Percentiles rank a stretch among this genome's conserved stretches.
Conservation (phyloP, 2,797 vertebrate genomes). For the Sternotherus odoratus region DNA sequence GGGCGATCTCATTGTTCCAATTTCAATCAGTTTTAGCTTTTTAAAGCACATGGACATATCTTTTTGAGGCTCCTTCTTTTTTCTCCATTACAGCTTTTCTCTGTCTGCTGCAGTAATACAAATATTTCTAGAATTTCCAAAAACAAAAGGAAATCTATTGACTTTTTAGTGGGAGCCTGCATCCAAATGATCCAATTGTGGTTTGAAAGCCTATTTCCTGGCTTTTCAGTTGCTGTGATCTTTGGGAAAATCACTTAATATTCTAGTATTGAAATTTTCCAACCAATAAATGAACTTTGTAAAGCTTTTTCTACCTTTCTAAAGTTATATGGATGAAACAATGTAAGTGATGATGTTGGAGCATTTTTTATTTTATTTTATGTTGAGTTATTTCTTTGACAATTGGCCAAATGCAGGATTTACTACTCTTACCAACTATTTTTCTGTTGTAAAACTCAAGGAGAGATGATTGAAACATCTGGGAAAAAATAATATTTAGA, state of each 20-base stretch:
- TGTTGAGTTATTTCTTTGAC: not conserved
- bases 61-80: not conserved
- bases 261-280: not conserved
- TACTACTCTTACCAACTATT: not conserved
- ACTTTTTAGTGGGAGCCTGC: not conserved
- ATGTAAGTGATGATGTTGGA: too few relatives aligned
- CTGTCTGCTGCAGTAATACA: not conserved
- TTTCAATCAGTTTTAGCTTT: not conserved
- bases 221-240: not conserved
- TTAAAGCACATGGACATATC: not conserved
- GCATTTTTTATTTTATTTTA: not conserved
- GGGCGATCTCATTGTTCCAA: not conserved
- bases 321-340: too few relatives aligned
- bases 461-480: not conserved
- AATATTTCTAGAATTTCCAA: not conserved
- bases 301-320: too few relatives aligned
- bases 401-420: not conserved
- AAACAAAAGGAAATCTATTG: not conserved
- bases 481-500: constrained; percentile 16
- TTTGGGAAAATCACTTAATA: not conserved
- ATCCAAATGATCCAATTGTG: not conserved
- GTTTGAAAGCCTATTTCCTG: not conserved
- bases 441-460: not conserved
- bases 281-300: not conserved
- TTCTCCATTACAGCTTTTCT: not conserved